phyloP scores from a whole-genome alignment of 2,888 invertebrate species.

The Lithophane ornitopus region DNA sequence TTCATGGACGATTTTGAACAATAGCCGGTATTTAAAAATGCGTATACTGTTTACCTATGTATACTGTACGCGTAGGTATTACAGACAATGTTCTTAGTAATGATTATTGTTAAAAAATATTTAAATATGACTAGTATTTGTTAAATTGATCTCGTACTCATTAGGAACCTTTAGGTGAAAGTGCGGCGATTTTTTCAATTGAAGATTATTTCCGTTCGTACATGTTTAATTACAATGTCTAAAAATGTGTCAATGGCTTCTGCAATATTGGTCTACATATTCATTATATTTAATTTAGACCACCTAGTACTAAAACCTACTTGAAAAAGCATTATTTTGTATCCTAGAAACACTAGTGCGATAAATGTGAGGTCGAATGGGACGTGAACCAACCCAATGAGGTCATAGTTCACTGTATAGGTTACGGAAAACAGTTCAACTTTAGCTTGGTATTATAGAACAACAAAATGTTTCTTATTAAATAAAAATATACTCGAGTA shows the following conservation, averaged over 20 bases:
- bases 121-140: too few species aligned
- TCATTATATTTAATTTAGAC: background rate
- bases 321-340: slow-evolving; percentile 23
- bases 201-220: accelerated
- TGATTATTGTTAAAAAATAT: background rate
- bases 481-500: too few species aligned
- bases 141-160: background rate
- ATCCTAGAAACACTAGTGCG: background rate
- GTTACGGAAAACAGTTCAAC: slow-evolving; percentile 17
- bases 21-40: background rate
- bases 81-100: background rate
- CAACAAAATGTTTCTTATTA: slow-evolving; percentile 9
- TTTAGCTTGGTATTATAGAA: slow-evolving; percentile 2
- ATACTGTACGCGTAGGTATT: background rate
- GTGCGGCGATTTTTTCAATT: background rate
- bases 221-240: background rate
- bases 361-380: slow-evolving; percentile 29
- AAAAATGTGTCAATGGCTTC: too few species aligned
- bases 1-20: slow-evolving; percentile 38
- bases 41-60: background rate
- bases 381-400: slow-evolving; percentile 27
- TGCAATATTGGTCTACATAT: background rate
- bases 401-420: slow-evolving; percentile 29
- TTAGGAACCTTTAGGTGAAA: too few species aligned
- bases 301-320: background rate